A percentile compares a stretch with the other conserved stretches of the same genome.
These are phyloP conservation scores for Apamea epomidion DNA, from an alignment of 2,888 invertebrate genomes.

Conservation along the genomic window DNA sequence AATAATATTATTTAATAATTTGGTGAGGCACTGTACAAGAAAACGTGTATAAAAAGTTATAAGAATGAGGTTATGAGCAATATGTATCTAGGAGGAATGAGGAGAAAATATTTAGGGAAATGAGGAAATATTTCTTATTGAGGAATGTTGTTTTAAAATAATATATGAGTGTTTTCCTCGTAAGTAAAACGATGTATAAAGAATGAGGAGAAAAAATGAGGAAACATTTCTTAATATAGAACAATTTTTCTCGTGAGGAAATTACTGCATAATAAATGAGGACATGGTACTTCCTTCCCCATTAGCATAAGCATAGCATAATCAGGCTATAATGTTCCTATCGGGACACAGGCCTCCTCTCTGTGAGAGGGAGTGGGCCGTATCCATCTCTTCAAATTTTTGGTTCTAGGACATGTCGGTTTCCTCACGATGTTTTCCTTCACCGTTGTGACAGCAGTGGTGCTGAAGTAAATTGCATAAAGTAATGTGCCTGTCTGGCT, in stretches of 20 bases:
- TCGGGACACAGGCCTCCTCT: not conserved
- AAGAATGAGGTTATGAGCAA: not conserved
- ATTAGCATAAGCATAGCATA: not conserved
- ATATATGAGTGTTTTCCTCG: too few relatives aligned
- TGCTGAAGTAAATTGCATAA: not conserved
- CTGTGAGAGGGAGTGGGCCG: too few relatives aligned
- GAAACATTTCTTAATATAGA: not conserved
- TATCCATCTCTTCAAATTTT: not conserved
- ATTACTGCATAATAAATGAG: not conserved
- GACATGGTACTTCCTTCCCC: not conserved
- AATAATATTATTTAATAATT: slow-evolving; percentile 28
- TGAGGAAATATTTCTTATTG: too few relatives aligned
- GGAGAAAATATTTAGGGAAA: not conserved
- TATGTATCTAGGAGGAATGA: not conserved
- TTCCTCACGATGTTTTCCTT: not conserved
- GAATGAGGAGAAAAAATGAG: not conserved
- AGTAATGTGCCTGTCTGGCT: too few relatives aligned
- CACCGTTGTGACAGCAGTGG: not conserved
- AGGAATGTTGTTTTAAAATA: too few relatives aligned
- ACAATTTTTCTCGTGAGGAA: not conserved
- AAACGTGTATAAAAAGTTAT: not conserved
- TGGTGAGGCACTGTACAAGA: slow-evolving; percentile 47
- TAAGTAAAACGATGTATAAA: too few relatives aligned
- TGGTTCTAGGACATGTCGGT: not conserved
- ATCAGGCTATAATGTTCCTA: not conserved